Evolutionary conservation across 2,113 vertebrate genomes (phyloP).

Genomic region (Bolborhynchus lineola): DNA sequence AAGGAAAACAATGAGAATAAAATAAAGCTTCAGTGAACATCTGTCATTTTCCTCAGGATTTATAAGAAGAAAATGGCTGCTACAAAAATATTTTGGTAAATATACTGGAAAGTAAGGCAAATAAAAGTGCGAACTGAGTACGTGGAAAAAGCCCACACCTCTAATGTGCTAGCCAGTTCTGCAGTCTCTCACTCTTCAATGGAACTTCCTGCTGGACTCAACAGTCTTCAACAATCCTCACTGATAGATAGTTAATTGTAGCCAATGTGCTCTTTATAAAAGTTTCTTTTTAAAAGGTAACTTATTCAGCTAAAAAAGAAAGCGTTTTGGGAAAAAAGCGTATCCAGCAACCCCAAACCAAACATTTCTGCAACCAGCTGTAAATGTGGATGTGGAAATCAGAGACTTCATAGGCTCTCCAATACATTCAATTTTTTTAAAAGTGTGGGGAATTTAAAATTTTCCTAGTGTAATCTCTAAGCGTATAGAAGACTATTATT

Average conservation of each 20-base stretch:
- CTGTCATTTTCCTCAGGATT: background rate
- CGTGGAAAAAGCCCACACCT: background rate
- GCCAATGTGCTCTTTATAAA: background rate
- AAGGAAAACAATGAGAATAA: background rate
- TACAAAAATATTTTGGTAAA: background rate
- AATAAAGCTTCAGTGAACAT: background rate
- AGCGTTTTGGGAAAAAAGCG: background rate
- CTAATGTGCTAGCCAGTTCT: background rate
- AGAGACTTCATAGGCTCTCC: background rate
- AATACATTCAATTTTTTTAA: fast-evolving
- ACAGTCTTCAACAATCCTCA: background rate
- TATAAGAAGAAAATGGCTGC: background rate
- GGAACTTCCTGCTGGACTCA: background rate
- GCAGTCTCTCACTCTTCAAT: background rate
- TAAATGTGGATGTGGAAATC: background rate
- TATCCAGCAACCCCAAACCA: background rate
- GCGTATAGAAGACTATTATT: background rate
- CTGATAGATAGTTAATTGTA: background rate
- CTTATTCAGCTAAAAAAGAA: background rate
- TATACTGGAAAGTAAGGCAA: background rate
- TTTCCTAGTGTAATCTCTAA: background rate
- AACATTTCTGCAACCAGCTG: background rate
- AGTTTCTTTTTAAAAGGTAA: background rate
- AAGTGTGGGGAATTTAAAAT: background rate
- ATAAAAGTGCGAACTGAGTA: background rate